phyloP scores from a whole-genome alignment of 2,113 vertebrate species.

The Seriola quinqueradiata region DNA sequence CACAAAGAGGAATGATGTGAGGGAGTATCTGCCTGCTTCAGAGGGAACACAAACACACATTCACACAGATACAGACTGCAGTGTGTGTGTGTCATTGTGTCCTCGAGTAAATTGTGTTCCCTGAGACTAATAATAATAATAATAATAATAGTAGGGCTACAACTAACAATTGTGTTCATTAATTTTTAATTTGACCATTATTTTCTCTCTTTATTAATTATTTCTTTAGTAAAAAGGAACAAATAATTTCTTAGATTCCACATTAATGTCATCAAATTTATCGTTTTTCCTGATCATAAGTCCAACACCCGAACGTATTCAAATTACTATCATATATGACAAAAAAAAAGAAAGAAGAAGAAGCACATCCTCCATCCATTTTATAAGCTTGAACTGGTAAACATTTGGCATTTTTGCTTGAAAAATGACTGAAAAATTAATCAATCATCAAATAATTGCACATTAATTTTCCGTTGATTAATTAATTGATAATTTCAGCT shows the following conservation, averaged over 20 bases:
- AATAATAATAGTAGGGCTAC: not conserved
- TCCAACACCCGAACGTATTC: not conserved
- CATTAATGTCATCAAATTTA: not conserved
- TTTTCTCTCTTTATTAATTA: not conserved
- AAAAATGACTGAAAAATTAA: not conserved
- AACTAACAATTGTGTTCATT: not conserved
- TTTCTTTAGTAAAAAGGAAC: not conserved
- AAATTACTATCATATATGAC: not conserved
- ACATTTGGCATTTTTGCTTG: not conserved
- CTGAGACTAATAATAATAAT: not conserved
- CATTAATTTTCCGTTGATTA: not conserved
- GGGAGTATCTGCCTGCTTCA: slow-evolving; percentile 39
- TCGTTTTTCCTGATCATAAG: not conserved
- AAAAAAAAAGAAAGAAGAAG: not conserved
- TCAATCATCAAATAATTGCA: not conserved
- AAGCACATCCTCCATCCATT: not conserved
- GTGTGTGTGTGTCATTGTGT: not conserved
- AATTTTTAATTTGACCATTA: not conserved
- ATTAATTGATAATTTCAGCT: not conserved
- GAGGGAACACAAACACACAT: slow-evolving; percentile 5
- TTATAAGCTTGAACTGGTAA: not conserved
- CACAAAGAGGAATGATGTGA: slow-evolving; percentile 64
- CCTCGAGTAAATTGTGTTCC: not conserved
- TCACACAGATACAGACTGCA: slow-evolving; percentile 17
- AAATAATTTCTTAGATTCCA: not conserved